These are phyloP conservation scores for Cherax quadricarinatus DNA, from an alignment of 1,140 invertebrate species.

Conservation along the genomic window DNA sequence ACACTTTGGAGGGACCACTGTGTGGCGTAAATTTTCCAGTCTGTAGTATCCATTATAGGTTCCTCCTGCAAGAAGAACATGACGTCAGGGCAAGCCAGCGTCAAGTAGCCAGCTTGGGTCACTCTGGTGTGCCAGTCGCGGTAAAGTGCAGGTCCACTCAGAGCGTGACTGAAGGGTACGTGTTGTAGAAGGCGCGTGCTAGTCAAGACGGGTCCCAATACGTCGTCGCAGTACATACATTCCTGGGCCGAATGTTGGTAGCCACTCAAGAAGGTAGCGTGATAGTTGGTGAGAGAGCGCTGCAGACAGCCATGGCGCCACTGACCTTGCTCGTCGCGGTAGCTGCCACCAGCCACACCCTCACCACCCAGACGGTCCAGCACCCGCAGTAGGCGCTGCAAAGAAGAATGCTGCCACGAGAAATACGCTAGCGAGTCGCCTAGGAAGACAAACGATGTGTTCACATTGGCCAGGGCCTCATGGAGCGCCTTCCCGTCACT, in stretches of 20 bases:
- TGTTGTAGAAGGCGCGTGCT: slow-evolving; percentile 64
- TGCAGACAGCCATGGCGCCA: slow-evolving; percentile 76
- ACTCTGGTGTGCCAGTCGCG: slow-evolving; percentile 75
- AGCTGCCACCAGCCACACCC: slow-evolving; percentile 74
- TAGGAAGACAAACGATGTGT: slow-evolving; percentile 75
- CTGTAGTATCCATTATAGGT: slow-evolving; percentile 2
- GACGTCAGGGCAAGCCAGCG: slow-evolving; percentile 74
- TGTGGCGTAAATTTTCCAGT: slow-evolving; percentile 67
- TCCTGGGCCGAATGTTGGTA: slow-evolving; percentile 75
- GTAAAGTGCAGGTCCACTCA: slow-evolving; percentile 70
- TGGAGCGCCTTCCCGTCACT: slow-evolving; percentile 69
- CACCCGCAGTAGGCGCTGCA: slow-evolving; percentile 75
- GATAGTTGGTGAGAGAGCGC: slow-evolving; percentile 74
- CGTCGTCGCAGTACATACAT: slow-evolving; percentile 76
- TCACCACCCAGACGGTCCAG: slow-evolving; percentile 63
- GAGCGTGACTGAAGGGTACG: slow-evolving; percentile 67
- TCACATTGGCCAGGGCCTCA: slow-evolving; percentile 60
- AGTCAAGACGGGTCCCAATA: slow-evolving; percentile 74
- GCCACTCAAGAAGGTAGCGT: slow-evolving; percentile 74
- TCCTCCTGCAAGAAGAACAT: slow-evolving; percentile 74
- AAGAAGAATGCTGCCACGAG: slow-evolving; percentile 65
- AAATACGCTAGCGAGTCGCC: slow-evolving; percentile 73
- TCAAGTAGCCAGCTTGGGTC: slow-evolving; percentile 54
- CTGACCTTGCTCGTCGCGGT: slow-evolving; percentile 74
- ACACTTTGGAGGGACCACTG: slow-evolving; percentile 71